Evolutionary conservation across 64 coral and sea anemone species (phyloP), one percentile per base, ranked within the genome.

Genomic region (Montipora sp.): DNA sequence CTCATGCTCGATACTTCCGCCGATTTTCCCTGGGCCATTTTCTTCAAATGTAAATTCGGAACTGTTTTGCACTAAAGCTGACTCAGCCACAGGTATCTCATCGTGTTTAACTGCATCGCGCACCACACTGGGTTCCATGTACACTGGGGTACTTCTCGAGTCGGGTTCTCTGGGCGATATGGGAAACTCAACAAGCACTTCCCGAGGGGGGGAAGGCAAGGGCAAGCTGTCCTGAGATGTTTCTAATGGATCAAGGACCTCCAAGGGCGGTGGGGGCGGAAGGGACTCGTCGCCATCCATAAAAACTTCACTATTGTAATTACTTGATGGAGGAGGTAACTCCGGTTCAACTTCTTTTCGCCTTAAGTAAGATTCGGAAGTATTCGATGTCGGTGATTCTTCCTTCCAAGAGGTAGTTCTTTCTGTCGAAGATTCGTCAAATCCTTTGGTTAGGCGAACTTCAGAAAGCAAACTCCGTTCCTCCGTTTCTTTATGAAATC

Each of bases 201-300:
- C 89, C 78, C 71, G 76, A 73, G 95, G 89, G 14, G 95, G 95
- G 23, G 92, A 90, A 21, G 95, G 95, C 11, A 98, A 14, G 47
- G 95, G 95, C 68, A 98, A 67, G 94, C 22, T 92, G 77, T 98
- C 95, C n/a, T 94, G 78, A 8, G 89, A 98, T 6, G 89, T 94
- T 83, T 94, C 88, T 8, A 88, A 60, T 10, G 79, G 59, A 73
- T 92, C 67, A 36, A 77, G 22, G 9, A 84, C 77, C n/a, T 93
- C 77, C 47, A 93, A 90, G 15, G 95, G 95, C 48, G 95, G 95
- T 21, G 92, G 95, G 36, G 95, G 95, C 55, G 92, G 95, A 8
- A 98, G 61, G 20, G 83, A 92, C 48, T 98, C 95, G 16, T 94
- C 89, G 1, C 49, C n/a, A 67, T 90, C 77, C 75, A 73, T 88